Base-by-base conservation (phyloP, 2,797 vertebrate genomes). In the Sebastiscus tertius region DNA sequence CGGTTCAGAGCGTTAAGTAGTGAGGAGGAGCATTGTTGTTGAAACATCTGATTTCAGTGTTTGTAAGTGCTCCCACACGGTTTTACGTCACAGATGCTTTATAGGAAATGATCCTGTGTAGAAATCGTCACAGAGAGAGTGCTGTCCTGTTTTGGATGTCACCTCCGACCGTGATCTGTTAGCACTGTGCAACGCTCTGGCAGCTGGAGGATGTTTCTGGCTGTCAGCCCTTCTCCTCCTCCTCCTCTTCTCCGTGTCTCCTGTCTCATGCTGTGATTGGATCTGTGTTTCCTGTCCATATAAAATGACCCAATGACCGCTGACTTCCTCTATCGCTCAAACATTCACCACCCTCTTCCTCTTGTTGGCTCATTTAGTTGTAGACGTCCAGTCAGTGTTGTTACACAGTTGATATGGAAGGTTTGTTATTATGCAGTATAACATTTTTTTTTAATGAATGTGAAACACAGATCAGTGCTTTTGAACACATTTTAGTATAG, bases 141-240 rank as follows among this genome's bases (percentile, higher is more conserved):
- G 39, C 60, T 1, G 56, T 56, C 16, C 42, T 58, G 54, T 72
- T 76, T 77, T 77, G 61, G 77, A 83, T 82, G 71, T 82, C 82
- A 78, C 75, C 69, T 76, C 70, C 61, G 27, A 36, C 79, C 31
- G 22, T 64, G 71, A 80, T 84, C 72, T 85, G 68, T 86, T 60
- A 46, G 81, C 24, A 5, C 65, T 62, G 72, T 81, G 77, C 71
- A 77, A 27, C 14, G 8, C 24, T 83, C 81, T 84, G 88, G 75
- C 87, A 93, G 84, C 72, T 69, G 77, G 80, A 89, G 77, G 89
- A 85, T 88, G 72, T 89, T 87, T 84, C 85, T 83, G 62, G 77
- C 68, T 66, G 56, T 81, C 72, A 75, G 71, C 42, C 59, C 29
- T 71, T 22, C 33, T 68, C 55, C 26, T 70, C 49, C 29, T 72